phyloP scores from a whole-genome alignment of 37 sponge, comb jelly and placozoan species.

The Ephydatia muelleri region DNA sequence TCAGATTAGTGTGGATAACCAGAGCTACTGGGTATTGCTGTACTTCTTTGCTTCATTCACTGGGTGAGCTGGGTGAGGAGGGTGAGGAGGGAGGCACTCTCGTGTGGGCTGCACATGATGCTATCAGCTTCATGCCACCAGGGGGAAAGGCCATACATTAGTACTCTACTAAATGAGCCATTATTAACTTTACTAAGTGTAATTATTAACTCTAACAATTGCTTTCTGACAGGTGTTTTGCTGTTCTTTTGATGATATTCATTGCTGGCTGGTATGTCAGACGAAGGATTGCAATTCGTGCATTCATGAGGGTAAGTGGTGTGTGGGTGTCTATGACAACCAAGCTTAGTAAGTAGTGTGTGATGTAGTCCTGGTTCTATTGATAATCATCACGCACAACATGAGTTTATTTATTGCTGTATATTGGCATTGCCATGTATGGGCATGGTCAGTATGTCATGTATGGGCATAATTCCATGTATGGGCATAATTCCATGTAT shows the following conservation, averaged over 20 bases:
- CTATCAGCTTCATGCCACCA: too few species aligned
- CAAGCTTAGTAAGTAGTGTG: background rate
- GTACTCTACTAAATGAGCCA: too few species aligned
- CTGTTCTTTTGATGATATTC: conserved; percentile 52
- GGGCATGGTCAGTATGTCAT: background rate
- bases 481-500: background rate
- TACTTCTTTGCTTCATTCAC: conserved; percentile 77
- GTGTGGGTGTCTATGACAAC: background rate
- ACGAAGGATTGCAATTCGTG: conserved; percentile 41
- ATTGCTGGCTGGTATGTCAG: conserved; percentile 69
- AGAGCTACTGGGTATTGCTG: conserved; percentile 45
- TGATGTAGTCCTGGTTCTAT: too few species aligned
- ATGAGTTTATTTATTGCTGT: background rate
- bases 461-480: background rate
- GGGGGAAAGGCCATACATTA: too few species aligned
- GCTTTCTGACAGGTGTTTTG: conserved; percentile 62
- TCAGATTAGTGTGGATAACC: conserved; percentile 64
- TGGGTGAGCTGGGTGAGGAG: too few species aligned
- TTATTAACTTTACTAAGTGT: too few species aligned
- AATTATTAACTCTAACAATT: too few species aligned
- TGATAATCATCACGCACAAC: too few species aligned
- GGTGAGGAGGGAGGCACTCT: too few species aligned
- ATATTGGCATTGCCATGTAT: background rate
- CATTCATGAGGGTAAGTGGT: conserved; percentile 51
- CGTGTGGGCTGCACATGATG: too few species aligned